Evolutionary conservation across 2,888 invertebrate species (phyloP), one percentile per base, ranked within the genome.

Genomic region (Junonia oenone): DNA sequence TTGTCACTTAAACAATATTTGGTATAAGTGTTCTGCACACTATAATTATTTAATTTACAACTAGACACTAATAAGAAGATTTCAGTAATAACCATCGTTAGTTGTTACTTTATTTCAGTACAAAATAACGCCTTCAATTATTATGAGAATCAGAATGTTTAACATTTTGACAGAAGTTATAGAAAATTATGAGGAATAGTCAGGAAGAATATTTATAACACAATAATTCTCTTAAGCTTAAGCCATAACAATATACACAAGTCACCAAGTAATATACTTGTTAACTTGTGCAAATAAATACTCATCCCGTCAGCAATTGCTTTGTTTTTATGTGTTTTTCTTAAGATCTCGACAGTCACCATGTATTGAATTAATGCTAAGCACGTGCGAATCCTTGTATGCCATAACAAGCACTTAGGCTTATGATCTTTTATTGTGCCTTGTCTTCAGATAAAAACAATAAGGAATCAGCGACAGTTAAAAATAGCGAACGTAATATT

Each of bases 351-450:
- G 19, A 14, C 45, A 50, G 17, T 45, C n/a, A 19, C 19, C 46
- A 47, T 53, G 15, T 49, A 2, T 11, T 33, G n/a, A 33, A 53
- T 56, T 50, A 52, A 59, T 50, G 52, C 50, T 8, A 17, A 19
- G 45, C 53, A 59, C 53, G 59, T 31, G 9, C 8, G 43, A 46
- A 56, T 56, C 51, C 51, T 52, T 52, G 45, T 40, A 27, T 14
- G 35, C 46, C 35, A 6, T 45, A 43, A 14, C 31, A 46, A 43
- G 33, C 43, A 33, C 13, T 33, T 6, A 17, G 14, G 17, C 31
- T 43, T 37, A 56, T 47, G 19, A 22, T 40, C 8, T n/a, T 31
- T 43, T 43, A 43, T 43, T 22, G 26, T 22, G 19, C 38, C 43
- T 22, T 43, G 43, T 22, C 13, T 43, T 2, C 26, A 43, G 43